Evolutionary conservation across 2,888 invertebrate genomes (phyloP), one percentile per base, ranked within the genome.

Genomic region (Trimorus sp.): DNA sequence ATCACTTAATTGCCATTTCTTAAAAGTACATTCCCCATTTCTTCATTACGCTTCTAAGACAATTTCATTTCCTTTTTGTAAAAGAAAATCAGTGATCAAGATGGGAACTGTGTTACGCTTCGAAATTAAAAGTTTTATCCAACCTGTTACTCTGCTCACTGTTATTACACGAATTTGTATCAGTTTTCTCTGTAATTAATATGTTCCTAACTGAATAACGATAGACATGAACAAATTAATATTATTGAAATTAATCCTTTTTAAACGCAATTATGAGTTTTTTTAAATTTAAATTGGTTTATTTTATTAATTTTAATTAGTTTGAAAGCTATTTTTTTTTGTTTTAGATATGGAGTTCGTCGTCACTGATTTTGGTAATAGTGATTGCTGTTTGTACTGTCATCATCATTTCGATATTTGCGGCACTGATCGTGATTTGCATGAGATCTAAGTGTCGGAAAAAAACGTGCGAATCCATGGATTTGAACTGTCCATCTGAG

Each of bases 271-370:
- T 3, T 26, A 45, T 12, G n/a, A 45, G 45, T 45, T 45, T 45
- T 45, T 12, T n/a, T n/a, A n/a, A n/a, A n/a, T n/a, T n/a, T n/a
- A n/a, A n/a, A n/a, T n/a, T n/a, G n/a, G n/a, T n/a, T n/a, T n/a
- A n/a, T n/a, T n/a, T n/a, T n/a, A n/a, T n/a, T n/a, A n/a, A n/a
- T n/a, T n/a, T n/a, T n/a, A n/a, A n/a, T n/a, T n/a, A n/a, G n/a
- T n/a, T n/a, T 45, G n/a, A 45, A 45, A 45, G 9, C 36, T 65
- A 12, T 40, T 40, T 40, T 40, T 78, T n/a, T 65, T 1, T n/a
- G 49, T 49, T 49, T 49, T 49, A 49, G 88, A 77, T 88, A 0
- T 88, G 88, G 88, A 84, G 79, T 73, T 87, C 86, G 26, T 87
- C 86, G 5, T 86, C 87, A 5, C 80, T 85, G 12, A 54, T 86